These are phyloP conservation scores for Entosphenus tridentatus DNA, from an alignment of 2,113 vertebrate genomes.

Conservation along the genomic window DNA sequence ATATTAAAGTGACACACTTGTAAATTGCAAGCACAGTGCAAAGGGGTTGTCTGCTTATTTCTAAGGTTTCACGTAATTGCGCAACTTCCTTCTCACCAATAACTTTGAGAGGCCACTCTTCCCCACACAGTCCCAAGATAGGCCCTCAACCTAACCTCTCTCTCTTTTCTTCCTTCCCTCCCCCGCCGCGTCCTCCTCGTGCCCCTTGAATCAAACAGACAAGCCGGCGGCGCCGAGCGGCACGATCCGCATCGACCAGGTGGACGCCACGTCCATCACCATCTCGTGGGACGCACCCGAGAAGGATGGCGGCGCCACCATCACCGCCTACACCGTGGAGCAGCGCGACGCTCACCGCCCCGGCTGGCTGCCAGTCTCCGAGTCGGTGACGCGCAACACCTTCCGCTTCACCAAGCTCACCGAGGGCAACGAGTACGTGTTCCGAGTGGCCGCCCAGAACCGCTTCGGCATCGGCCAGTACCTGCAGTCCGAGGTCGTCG, in stretches of 20 bases:
- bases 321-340: constrained; percentile 71
- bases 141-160: background rate
- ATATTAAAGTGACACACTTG: too few relatives aligned
- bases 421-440: constrained; percentile 78
- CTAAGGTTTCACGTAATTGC: too few relatives aligned
- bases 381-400: constrained; percentile 57
- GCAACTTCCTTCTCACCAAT: too few relatives aligned
- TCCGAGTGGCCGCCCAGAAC: constrained; percentile 75
- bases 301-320: constrained; percentile 62
- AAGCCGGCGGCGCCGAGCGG: constrained; percentile 72
- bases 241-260: constrained; percentile 55
- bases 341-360: constrained; percentile 87
- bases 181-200: too few relatives aligned
- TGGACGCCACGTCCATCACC: constrained; percentile 55
- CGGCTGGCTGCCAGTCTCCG: constrained; percentile 76
- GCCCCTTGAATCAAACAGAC: constrained; percentile 21
- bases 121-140: too few relatives aligned
- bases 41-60: too few relatives aligned
- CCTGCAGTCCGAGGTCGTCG: constrained; percentile 64
- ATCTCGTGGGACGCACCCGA: constrained; percentile 71
- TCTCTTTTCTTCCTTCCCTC: constrained; percentile 1
- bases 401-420: constrained; percentile 66
- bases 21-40: too few relatives aligned
- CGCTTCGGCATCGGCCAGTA: constrained; percentile 81
- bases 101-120: too few relatives aligned